Evolutionary conservation across 2,888 invertebrate genomes (phyloP).

Genomic region (Drosophila putrida): DNA sequence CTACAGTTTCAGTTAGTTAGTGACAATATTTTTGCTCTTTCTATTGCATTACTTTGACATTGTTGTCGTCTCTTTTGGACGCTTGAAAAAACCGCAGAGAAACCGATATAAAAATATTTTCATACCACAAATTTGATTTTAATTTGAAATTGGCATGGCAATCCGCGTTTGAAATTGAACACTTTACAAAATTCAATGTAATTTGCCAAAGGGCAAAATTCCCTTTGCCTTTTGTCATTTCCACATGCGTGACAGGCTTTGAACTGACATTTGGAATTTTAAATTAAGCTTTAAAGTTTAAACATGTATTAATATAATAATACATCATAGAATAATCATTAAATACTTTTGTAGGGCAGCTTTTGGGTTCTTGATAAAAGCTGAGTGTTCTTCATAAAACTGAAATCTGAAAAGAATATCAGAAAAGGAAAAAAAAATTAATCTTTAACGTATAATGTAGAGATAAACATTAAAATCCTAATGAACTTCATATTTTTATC

Average conservation of each 20-base stretch:
- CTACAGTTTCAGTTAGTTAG: constrained; percentile 19
- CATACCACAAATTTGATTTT: constrained; percentile 58
- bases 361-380: too few species aligned
- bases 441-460: too few species aligned
- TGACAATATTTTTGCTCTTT: constrained; percentile 12
- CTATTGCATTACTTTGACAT: background rate
- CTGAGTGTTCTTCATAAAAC: too few species aligned
- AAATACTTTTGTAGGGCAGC: too few species aligned
- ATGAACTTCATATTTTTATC: too few species aligned
- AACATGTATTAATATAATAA: too few species aligned
- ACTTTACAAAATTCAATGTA: constrained; percentile 23
- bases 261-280: background rate
- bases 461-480: too few species aligned
- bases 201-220: constrained; percentile 3
- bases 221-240: background rate
- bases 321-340: too few species aligned
- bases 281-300: background rate
- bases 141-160: constrained; percentile 54
- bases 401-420: too few species aligned
- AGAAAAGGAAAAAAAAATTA: too few species aligned
- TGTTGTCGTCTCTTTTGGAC: background rate
- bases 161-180: constrained; percentile 36
- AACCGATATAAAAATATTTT: constrained; percentile 40
- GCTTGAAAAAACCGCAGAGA: constrained; percentile 23
- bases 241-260: constrained; percentile 10